These are phyloP conservation scores for Melolontha melolontha DNA, from an alignment of 2,888 invertebrate genomes.

Conservation along the genomic window DNA sequence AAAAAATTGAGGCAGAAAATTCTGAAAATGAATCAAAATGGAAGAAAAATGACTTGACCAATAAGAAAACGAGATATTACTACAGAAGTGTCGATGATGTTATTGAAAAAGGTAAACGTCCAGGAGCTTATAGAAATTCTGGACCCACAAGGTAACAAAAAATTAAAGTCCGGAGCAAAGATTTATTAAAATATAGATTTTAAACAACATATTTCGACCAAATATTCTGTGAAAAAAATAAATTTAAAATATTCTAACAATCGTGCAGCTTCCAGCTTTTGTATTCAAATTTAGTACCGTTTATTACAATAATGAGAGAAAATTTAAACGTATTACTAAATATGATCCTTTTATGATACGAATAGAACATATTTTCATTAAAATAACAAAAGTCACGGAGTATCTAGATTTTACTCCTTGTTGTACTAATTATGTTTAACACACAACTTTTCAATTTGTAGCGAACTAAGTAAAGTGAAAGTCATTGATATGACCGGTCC, in stretches of 20 bases:
- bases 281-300: too few species aligned
- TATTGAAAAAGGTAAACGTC: conserved; percentile 85
- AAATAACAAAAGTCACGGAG: too few species aligned
- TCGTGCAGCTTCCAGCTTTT: too few species aligned
- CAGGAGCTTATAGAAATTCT: conserved; percentile 61
- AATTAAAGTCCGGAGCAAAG: conserved; percentile 36
- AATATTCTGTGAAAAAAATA: too few species aligned
- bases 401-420: too few species aligned
- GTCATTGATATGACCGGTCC: conserved; percentile 99
- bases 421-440: too few species aligned
- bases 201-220: too few species aligned
- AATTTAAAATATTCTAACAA: too few species aligned
- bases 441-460: conserved; percentile 52
- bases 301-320: too few species aligned
- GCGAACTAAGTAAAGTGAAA: conserved; percentile 87
- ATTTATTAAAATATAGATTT: conserved; percentile 1
- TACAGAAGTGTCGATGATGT: conserved; percentile 90
- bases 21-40: conserved; percentile 76
- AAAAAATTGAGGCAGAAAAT: conserved; percentile 64
- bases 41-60: conserved; percentile 72
- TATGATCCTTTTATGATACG: too few species aligned
- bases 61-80: conserved; percentile 80
- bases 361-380: too few species aligned
- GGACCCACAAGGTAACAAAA: conserved; percentile 59
- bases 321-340: too few species aligned